Conservation (phyloP, 2,113 vertebrate genomes). For the Chaetodon trifascialis region DNA sequence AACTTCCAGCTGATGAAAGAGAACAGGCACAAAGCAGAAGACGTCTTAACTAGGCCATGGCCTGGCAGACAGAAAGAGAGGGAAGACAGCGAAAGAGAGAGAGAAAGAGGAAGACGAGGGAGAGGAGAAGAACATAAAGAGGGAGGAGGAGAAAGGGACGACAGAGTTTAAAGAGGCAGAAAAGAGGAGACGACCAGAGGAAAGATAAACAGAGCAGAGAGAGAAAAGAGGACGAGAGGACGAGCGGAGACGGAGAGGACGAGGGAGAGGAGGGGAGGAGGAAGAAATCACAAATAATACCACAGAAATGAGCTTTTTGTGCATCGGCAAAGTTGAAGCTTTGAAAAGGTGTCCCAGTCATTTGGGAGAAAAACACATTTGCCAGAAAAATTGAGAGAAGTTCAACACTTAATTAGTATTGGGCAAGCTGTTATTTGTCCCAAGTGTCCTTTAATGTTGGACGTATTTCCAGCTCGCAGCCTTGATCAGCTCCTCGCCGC, state of each 20-base stretch:
- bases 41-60: slow-evolving; percentile 65
- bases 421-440: slow-evolving; percentile 68
- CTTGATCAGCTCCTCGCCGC: slow-evolving; percentile 49
- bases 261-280: background rate
- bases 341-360: slow-evolving; percentile 51
- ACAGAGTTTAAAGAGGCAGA: slow-evolving; percentile 27
- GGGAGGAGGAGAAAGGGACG: slow-evolving; percentile 20
- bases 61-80: slow-evolving; percentile 49
- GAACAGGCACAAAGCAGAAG: slow-evolving; percentile 58
- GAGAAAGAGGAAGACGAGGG: slow-evolving; percentile 10
- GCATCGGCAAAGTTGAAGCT: slow-evolving; percentile 30
- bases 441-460: slow-evolving; percentile 58
- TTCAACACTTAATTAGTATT: slow-evolving; percentile 62
- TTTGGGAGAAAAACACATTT: slow-evolving; percentile 24
- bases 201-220: background rate
- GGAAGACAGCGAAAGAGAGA: slow-evolving; percentile 12
- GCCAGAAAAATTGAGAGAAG: slow-evolving; percentile 41
- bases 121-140: slow-evolving; percentile 35
- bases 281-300: background rate
- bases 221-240: slow-evolving; percentile 7
- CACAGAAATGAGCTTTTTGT: slow-evolving; percentile 29
- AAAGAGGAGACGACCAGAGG: background rate
- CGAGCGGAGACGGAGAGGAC: background rate
- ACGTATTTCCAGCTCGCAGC: slow-evolving; percentile 56
- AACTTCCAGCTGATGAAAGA: slow-evolving; percentile 63